Base-by-base conservation (phyloP, 2,888 invertebrate species). In the Ethmia dodecea region DNA sequence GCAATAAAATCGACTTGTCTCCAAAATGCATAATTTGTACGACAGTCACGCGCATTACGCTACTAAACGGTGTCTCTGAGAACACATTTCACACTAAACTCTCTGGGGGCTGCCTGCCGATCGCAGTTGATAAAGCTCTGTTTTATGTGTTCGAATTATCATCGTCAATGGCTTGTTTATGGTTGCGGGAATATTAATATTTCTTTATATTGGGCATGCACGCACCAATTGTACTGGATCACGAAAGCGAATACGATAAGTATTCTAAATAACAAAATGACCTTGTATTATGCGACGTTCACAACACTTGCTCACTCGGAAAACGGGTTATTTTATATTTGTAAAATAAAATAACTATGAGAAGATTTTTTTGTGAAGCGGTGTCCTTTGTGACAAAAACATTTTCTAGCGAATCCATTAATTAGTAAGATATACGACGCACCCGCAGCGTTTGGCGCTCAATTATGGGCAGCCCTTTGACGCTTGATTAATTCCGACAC, bases 21-120 rank as follows among this genome's bases (percentile, higher is more conserved):
- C 74, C 68, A 62, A 83, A 83, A 83, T 76, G 84, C 79, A 84
- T 83, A 80, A 84, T 86, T 83, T 77, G 84, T 84, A 84, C 66
- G 65, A 64, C 66, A 78, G 84, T 81, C 84, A 84, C 84, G 83
- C 81, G 81, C 74, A 71, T 73, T 72, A 77, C 67, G 77, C 72
- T 79, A 78, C 83, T 84, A 86, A 84, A 86, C 75, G 81, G 83
- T 84, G 83, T 81, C 80, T 77, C 68, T 70, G 63, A 69, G 75
- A 81, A 81, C 78, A 83, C 83, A 81, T 81, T 86, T 83, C 80
- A 84, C 83, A 83, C 81, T 81, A 73, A 78, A 79, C 72, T 73
- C 74, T 62, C 64, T 62, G 55, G 67, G 75, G 74, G 67, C 70
- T 66, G 73, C 60, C 59, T 66, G 60, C 55, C 58, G 80, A 83